Percentiles rank a stretch among this genome's conserved stretches.
Conservation (phyloP, 2,797 vertebrate genomes). For the Pelochelys cantorii region DNA sequence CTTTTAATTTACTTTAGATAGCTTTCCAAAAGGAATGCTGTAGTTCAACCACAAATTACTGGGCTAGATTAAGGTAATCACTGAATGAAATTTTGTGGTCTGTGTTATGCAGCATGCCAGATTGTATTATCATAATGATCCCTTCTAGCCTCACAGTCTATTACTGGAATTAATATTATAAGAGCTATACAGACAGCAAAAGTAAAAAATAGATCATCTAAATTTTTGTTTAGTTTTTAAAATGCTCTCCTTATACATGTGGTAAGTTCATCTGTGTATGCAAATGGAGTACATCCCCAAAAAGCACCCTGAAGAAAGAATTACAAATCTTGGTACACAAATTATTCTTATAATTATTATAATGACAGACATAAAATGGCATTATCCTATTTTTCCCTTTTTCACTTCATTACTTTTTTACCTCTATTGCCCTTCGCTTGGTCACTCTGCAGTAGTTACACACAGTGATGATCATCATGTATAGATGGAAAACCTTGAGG, state of each 20-base stretch:
- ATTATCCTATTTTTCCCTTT: not conserved
- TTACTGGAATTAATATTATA: not conserved
- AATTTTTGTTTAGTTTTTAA: not conserved
- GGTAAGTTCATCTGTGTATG: not conserved
- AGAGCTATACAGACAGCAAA: not conserved
- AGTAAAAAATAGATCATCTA: not conserved
- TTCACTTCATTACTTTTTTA: slow-evolving; percentile 29
- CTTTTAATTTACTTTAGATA: not conserved
- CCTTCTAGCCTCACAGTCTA: not conserved
- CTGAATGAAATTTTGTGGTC: not conserved
- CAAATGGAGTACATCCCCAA: not conserved
- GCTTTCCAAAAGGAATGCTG: not conserved
- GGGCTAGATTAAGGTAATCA: not conserved
- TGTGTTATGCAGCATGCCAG: not conserved
- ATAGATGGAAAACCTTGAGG: not conserved
- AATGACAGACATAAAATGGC: not conserved
- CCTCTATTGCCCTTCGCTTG: slow-evolving; percentile 3
- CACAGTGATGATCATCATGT: not conserved
- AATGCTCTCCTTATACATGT: not conserved
- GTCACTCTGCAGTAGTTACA: not conserved
- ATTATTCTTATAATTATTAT: not conserved
- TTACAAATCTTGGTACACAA: not conserved
- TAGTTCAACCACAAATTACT: not conserved
- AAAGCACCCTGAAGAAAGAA: not conserved
- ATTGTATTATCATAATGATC: not conserved